Conservation (phyloP, 1,140 invertebrate genomes). For the Potamilus streckersoni region DNA sequence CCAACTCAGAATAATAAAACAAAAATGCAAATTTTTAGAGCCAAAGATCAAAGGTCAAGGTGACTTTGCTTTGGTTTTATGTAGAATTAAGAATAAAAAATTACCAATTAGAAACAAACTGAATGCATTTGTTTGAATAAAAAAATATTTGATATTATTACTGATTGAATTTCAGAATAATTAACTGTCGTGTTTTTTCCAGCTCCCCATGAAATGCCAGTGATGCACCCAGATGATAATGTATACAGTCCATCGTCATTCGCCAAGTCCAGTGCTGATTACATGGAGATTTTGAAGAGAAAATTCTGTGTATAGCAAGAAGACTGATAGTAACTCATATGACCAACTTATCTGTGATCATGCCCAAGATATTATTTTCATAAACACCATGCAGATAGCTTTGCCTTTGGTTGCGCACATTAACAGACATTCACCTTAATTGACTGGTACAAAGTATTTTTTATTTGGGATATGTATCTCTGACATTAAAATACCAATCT, state of each 20-base stretch:
- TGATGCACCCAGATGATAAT: conserved; percentile 39
- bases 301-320: conserved; percentile 56
- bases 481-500: too few species aligned
- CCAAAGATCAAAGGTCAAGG: background rate
- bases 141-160: too few species aligned
- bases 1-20: too few species aligned
- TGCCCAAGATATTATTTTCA: background rate
- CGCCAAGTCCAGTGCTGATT: conserved; percentile 55
- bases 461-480: too few species aligned
- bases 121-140: too few species aligned
- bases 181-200: conserved; percentile 24
- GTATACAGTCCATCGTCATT: conserved; percentile 39
- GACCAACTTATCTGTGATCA: conserved; percentile 1
- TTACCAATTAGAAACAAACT: too few species aligned
- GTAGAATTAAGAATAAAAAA: background rate
- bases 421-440: background rate
- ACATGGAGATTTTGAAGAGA: conserved; percentile 50
- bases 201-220: conserved; percentile 56
- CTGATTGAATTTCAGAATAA: background rate
- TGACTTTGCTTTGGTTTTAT: background rate
- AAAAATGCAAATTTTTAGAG: too few species aligned
- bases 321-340: background rate
- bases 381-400: background rate
- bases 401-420: background rate
- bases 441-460: too few species aligned